Evolutionary conservation across 1,140 invertebrate species (phyloP).

Genomic region (Palaemon carinicauda): DNA sequence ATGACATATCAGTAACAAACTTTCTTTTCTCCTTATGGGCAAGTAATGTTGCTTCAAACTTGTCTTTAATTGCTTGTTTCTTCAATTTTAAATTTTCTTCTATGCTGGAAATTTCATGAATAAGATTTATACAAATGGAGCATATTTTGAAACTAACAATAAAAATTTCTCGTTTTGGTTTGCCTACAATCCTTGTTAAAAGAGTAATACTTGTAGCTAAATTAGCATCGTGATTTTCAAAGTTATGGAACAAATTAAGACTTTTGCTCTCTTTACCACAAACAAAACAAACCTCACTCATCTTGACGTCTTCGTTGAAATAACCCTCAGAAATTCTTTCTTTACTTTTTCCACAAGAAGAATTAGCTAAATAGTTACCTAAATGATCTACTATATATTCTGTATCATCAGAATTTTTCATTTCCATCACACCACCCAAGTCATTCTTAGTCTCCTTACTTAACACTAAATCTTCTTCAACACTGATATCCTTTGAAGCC

Average conservation of each 20-base stretch:
- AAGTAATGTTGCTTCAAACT: constrained; percentile 40
- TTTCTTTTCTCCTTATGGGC: constrained; percentile 17
- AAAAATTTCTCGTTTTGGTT: constrained; percentile 21
- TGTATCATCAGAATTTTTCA: too few relatives aligned
- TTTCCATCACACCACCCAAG: too few relatives aligned
- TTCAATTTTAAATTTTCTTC: constrained; percentile 42
- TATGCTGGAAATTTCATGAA: constrained; percentile 30
- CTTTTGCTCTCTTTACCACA: constrained; percentile 27
- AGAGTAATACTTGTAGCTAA: background rate
- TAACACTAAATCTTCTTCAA: too few relatives aligned
- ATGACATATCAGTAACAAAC: background rate
- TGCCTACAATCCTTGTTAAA: constrained; percentile 25
- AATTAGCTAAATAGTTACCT: background rate
- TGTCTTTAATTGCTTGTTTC: constrained; percentile 34
- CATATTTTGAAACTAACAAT: constrained; percentile 37
- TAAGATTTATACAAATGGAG: constrained; percentile 12
- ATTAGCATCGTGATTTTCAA: background rate
- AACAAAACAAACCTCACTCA: constrained; percentile 30
- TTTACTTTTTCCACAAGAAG: background rate
- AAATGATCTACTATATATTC: too few relatives aligned
- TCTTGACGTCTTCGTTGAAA: background rate
- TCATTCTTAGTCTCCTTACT: too few relatives aligned
- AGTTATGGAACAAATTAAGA: background rate
- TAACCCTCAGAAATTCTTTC: background rate
- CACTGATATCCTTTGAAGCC: too few relatives aligned